Base-by-base conservation (phyloP, 1,140 invertebrate species). In the Aphis craccivora region DNA sequence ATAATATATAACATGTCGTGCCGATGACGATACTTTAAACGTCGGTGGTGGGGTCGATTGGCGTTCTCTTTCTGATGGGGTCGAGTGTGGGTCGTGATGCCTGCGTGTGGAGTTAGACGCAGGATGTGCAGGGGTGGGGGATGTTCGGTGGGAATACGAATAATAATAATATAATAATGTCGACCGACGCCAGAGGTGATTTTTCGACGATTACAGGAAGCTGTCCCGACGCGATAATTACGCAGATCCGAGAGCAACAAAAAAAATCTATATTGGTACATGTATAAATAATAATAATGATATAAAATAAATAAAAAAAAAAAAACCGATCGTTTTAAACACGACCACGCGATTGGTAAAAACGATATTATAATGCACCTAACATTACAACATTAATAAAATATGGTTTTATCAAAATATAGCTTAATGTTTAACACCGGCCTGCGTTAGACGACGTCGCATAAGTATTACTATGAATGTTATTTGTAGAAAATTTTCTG, bases 171-270 rank as follows among this genome's bases (percentile, higher is more conserved):
- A 60, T 60, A 60, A 67, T n/a, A n/a, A 37, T 25, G 76, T 37
- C 35, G 76, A 83, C 35, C 35, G 35, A 83, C 23, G 25, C 84
- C 25, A 5, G 40, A 8, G 37, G 37, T 25, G 25, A 43, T 86
- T 45, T 86, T 86, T 45, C 43, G 84, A 86, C 40, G 25, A 86
- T 86, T 76, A 40, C 83, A 37, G 83, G 37, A 84, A 84, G 37
- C 83, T 40, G 83, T 84, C 83, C 23, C 23, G 83, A 84, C 83
- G 83, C 40, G 60, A 76, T 76, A 76, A 20, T 76, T 76, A 76
- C 60, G 60, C 14, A n/a, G 60, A 76, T 76, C 60, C 14, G 60
- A 76, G 60, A 76, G 37, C 37, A 25, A 40, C 22, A n/a, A 76
- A 76, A 45, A 40, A 84, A 30, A 43, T 84, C 40, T 18, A 67